Conservation (phyloP, 2,797 vertebrate genomes). For the Macroramphosus scolopax region DNA sequence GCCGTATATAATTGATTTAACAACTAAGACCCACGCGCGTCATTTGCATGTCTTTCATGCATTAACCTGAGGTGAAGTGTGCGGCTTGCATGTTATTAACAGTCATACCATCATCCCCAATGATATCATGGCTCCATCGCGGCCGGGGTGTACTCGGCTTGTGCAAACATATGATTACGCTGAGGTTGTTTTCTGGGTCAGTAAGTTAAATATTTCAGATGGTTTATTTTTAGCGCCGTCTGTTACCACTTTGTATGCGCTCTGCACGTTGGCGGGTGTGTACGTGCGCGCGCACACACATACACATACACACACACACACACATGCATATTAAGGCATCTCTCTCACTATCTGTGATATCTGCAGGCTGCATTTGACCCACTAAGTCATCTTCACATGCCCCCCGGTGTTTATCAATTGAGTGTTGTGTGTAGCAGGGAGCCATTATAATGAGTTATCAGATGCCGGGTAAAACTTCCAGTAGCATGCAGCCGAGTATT, state of each 20-base stretch:
- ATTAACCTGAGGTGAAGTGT: constrained; percentile 6
- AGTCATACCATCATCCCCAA: constrained; percentile 53
- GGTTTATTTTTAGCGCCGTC: constrained; percentile 80
- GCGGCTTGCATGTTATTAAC: constrained; percentile 33
- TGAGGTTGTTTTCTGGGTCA: constrained; percentile 81
- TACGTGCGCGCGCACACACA: constrained; percentile 3
- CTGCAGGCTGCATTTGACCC: constrained; percentile 80
- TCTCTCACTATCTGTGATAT: constrained; percentile 52
- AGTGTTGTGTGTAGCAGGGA: constrained; percentile 53
- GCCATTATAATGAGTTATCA: constrained; percentile 30
- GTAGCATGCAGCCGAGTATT: too few relatives aligned
- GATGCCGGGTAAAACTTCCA: too few relatives aligned
- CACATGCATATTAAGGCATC: constrained; percentile 28
- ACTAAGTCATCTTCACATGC: constrained; percentile 74
- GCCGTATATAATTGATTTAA: constrained; percentile 3
- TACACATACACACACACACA: constrained; percentile 9
- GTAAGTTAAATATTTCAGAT: constrained; percentile 84
- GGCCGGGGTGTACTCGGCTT: constrained; percentile 52
- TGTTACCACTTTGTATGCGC: constrained; percentile 75
- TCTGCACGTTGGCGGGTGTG: constrained; percentile 16
- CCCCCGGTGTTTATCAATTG: constrained; percentile 64
- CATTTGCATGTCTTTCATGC: constrained; percentile 12
- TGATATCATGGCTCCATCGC: constrained; percentile 72
- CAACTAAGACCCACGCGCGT: not conserved
- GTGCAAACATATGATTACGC: constrained; percentile 73